These are phyloP conservation scores for Spinus olivaceus DNA, from an alignment of 2,797 vertebrate genomes.

Conservation along the genomic window DNA sequence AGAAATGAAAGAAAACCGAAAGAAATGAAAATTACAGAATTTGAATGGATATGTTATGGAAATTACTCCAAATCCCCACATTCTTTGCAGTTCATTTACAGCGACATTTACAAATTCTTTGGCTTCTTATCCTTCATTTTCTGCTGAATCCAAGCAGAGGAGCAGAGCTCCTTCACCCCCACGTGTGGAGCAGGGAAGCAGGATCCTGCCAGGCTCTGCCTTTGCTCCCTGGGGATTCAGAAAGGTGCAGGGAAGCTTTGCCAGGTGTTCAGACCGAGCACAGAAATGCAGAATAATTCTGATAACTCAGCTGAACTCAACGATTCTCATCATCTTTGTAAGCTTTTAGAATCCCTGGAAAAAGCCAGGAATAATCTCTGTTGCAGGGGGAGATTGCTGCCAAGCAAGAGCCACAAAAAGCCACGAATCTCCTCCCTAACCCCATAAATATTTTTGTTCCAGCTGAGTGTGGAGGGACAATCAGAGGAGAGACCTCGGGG, in stretches of 20 bases:
- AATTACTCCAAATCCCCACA: not conserved
- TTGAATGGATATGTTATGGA: not conserved
- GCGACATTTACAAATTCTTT: not conserved
- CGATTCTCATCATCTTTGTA: not conserved
- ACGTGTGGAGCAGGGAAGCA: not conserved
- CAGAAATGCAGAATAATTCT: not conserved
- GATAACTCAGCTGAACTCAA: not conserved
- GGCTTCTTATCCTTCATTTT: not conserved
- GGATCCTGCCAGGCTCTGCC: not conserved
- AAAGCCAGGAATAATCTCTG: not conserved
- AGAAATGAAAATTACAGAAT: not conserved
- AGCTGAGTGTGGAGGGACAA: slow-evolving; percentile 93
- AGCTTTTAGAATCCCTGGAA: not conserved
- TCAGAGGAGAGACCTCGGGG: slow-evolving; percentile 84
- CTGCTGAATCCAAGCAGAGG: not conserved
- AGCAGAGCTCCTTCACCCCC: not conserved
- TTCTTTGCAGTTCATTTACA: not conserved
- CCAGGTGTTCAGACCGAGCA: not conserved
- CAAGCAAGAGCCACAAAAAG: not conserved
- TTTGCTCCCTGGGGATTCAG: not conserved
- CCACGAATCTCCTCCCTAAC: not conserved
- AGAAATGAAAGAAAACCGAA: not conserved
- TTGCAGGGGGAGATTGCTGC: not conserved
- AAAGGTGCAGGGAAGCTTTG: not conserved
- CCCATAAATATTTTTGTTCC: slow-evolving; percentile 37